A percentile compares a stretch with the other conserved stretches of the same genome.
These are phyloP conservation scores for Neodiprion virginianus DNA, from an alignment of 1,140 invertebrate genomes.

Conservation along the genomic window DNA sequence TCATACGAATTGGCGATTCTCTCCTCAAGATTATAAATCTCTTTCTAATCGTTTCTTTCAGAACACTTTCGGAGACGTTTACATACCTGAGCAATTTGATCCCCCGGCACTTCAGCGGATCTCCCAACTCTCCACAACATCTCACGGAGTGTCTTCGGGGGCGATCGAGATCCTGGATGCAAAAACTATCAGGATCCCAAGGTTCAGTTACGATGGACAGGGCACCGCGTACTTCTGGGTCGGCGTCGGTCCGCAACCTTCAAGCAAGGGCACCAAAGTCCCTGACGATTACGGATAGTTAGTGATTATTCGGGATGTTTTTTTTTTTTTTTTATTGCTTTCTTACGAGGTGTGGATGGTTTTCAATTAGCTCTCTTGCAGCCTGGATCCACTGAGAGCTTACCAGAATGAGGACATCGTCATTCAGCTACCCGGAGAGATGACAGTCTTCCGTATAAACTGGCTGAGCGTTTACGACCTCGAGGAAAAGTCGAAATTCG, in stretches of 20 bases:
- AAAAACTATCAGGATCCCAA: constrained; percentile 78
- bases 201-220: constrained; percentile 80
- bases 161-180: constrained; percentile 80
- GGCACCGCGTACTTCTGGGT: constrained; percentile 88
- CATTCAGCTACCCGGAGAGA: constrained; percentile 81
- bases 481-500: constrained; percentile 74
- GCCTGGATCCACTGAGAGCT: constrained; percentile 72
- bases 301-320: constrained; percentile 57
- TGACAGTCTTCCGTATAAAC: constrained; percentile 83
- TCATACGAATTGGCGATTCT: neutral
- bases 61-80: constrained; percentile 90
- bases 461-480: constrained; percentile 87
- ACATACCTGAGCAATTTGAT: constrained; percentile 90
- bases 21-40: neutral
- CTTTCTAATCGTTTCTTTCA: constrained; percentile 37
- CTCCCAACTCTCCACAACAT: constrained; percentile 72
- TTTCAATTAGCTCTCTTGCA: constrained; percentile 40
- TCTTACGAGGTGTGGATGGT: constrained; percentile 17
- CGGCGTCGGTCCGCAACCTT: constrained; percentile 86
- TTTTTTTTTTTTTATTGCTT: constrained; percentile 16
- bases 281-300: constrained; percentile 94
- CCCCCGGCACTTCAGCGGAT: constrained; percentile 79
- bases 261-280: constrained; percentile 79
- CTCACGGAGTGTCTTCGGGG: constrained; percentile 75
- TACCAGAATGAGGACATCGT: constrained; percentile 80